A percentile compares a stretch with the other conserved stretches of the same genome.
These are phyloP conservation scores for Rhinoraja longicauda DNA, from an alignment of 2,797 vertebrate genomes.

Conservation along the genomic window DNA sequence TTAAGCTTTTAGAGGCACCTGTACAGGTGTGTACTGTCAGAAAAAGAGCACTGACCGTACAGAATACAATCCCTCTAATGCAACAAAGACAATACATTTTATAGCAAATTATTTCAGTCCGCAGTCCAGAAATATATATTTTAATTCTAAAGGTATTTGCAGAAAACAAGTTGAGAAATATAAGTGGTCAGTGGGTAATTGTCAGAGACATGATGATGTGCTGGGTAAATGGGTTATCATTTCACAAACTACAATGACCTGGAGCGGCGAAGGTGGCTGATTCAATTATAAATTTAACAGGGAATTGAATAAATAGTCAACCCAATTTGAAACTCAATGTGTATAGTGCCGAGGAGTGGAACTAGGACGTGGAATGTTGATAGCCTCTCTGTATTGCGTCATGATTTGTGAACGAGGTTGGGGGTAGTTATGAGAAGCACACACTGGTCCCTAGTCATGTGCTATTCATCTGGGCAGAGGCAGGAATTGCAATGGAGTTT, in stretches of 20 bases:
- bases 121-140: not conserved
- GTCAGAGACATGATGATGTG: not conserved
- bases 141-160: not conserved
- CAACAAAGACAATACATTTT: not conserved
- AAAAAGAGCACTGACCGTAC: too few species aligned
- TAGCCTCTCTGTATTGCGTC: not conserved
- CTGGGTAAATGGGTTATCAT: not conserved
- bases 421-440: not conserved
- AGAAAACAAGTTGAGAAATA: not conserved
- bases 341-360: not conserved
- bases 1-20: too few species aligned
- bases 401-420: not conserved
- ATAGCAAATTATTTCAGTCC: not conserved
- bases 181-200: not conserved
- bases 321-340: too few species aligned
- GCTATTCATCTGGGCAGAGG: not conserved
- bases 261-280: not conserved
- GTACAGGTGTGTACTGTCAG: too few species aligned
- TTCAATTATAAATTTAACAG: not conserved
- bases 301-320: too few species aligned
- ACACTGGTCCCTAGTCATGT: not conserved
- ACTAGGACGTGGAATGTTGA: too few species aligned
- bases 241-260: not conserved
- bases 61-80: too few species aligned
- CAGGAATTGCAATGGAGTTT: not conserved